Base-by-base conservation (phyloP, 92 coral and sea anemone species). In the Actinernus sp. region DNA sequence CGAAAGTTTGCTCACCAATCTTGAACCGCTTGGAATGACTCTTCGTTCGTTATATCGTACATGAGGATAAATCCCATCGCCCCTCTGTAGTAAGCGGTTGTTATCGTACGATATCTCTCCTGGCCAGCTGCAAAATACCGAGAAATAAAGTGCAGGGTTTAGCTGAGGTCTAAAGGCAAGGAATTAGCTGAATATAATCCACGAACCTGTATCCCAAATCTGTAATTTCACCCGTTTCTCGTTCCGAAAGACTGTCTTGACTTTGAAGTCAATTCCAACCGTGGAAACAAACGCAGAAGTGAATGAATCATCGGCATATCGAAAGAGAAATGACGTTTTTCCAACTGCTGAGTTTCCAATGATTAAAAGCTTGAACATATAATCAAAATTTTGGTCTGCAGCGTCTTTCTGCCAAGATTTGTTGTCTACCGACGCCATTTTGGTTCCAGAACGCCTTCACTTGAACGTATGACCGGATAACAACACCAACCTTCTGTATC, bases 371-470 rank as follows among this genome's bases (percentile, higher is more conserved):
- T 94, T 94, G 78, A 94, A 94, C 98, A 94, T 94, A 49, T 94
- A 94, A 72, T 94, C 98, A 58, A 94, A 94, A 83, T 94, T 94
- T 65, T 94, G 98, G 51, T 94, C 98, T 61, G 98, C 98, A 32
- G 98, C 98, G 84, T 94, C 98, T 76, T 92, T 91, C 68, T 94
- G 98, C 94, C 94, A 90, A 79, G 84, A 86, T 74, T 94, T 94
- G 81, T 94, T 91, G 90, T 91, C 94, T 16, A 97, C 98, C 43
- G 88, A 86, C 98, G 98, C 98, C 98, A 94, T 94, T 74, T 84
- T 80, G 62, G 21, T 87, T 71, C 61, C 41, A 63, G 89, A 90
- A 90, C 92, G 87, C 92, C 83, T 76, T 57, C 33, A 10, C n/a
- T n/a, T n/a, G n/a, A n/a, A 25, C 65, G 71, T 58, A 68, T 66